A percentile compares a stretch with the other conserved stretches of the same genome.
These are phyloP conservation scores for Polyploca ridens DNA, from an alignment of 2,888 invertebrate genomes.

Conservation along the genomic window DNA sequence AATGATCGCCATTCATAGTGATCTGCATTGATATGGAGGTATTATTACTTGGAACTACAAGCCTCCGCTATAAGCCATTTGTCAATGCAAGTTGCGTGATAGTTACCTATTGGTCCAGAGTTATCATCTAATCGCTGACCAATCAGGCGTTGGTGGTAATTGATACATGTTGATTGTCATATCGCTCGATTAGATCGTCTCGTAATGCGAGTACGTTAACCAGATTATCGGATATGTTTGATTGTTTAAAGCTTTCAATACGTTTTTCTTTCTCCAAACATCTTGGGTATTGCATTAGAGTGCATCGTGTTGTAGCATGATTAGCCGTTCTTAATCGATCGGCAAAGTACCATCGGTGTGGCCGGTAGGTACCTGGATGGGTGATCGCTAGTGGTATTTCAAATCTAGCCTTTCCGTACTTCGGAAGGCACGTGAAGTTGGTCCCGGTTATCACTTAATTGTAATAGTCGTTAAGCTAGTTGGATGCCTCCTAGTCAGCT, in stretches of 20 bases:
- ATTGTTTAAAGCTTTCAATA: not conserved
- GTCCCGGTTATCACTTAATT: too few species aligned
- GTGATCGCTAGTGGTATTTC: too few species aligned
- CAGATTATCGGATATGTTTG: not conserved
- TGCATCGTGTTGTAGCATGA: too few species aligned
- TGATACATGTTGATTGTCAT: conserved; percentile 23
- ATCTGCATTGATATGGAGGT: conserved; percentile 72
- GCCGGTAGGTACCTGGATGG: too few species aligned
- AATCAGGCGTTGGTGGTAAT: conserved; percentile 28
- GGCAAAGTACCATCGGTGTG: too few species aligned
- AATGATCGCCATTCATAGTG: conserved; percentile 78
- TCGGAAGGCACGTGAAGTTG: too few species aligned
- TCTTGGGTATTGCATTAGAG: too few species aligned
- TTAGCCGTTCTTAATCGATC: too few species aligned
- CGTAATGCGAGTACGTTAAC: not conserved
- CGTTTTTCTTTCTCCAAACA: too few species aligned
- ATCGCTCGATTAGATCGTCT: conserved; percentile 3
- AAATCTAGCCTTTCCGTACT: too few species aligned
- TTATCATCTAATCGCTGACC: conserved; percentile 46
- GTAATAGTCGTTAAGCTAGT: too few species aligned
- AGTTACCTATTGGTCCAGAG: conserved; percentile 41
- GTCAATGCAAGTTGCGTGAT: conserved; percentile 41
- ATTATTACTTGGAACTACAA: conserved; percentile 59
- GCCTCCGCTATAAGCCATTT: conserved; percentile 43
- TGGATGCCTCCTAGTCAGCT: too few species aligned